phyloP scores from a whole-genome alignment of 2,797 vertebrate species.

The Buceros bicornis region DNA sequence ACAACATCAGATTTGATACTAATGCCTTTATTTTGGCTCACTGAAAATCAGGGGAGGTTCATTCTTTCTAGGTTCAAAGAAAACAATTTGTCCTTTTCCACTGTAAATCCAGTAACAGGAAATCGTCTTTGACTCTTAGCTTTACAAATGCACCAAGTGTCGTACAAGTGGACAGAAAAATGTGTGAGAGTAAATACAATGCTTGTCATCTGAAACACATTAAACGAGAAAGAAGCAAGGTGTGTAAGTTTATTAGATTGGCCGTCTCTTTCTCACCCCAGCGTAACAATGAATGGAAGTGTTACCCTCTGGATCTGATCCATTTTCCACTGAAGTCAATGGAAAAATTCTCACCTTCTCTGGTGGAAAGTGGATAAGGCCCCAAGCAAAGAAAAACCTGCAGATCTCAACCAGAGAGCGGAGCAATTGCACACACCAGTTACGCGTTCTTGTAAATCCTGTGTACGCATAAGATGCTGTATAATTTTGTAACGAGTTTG shows the following conservation, averaged over 20 bases:
- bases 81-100: neutral
- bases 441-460: neutral
- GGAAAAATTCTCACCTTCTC: constrained; percentile 34
- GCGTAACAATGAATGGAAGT: constrained; percentile 55
- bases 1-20: neutral
- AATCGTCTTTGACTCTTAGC: neutral
- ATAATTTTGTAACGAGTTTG: constrained; percentile 68
- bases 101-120: neutral
- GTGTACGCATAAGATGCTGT: constrained; percentile 45
- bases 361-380: neutral
- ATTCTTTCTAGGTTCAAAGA: neutral
- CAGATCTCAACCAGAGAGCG: neutral
- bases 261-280: constrained; percentile 35
- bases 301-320: constrained; percentile 46
- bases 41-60: neutral
- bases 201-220: constrained; percentile 27
- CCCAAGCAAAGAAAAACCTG: neutral
- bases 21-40: neutral
- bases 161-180: constrained; percentile 7
- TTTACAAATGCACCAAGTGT: neutral
- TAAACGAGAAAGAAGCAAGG: neutral
- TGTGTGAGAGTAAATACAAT: neutral
- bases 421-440: neutral
- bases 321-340: neutral
- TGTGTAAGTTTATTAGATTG: neutral